Evolutionary conservation across 2,888 invertebrate species (phyloP).

Genomic region (Cheilosia vernalis): DNA sequence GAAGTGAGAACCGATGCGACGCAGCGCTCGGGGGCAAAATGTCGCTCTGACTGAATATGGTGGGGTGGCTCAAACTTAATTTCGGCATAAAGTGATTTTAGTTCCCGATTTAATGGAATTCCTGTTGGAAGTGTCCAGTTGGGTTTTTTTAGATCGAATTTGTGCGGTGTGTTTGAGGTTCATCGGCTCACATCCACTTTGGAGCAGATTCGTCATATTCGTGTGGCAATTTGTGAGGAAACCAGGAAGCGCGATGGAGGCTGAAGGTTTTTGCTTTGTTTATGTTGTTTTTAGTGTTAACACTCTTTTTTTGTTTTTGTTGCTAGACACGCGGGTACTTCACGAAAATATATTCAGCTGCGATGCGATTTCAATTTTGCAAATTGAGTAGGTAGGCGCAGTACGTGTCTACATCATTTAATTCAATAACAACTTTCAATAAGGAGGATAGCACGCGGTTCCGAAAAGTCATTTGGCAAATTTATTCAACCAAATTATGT

Average conservation of each 20-base stretch:
- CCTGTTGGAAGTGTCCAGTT: slow-evolving; percentile 12
- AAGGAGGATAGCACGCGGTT: neutral
- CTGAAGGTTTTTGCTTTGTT: slow-evolving; percentile 42
- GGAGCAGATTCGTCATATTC: slow-evolving; percentile 56
- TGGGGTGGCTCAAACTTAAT: slow-evolving; percentile 65
- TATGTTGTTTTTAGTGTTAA: slow-evolving; percentile 9
- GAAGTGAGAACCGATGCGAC: slow-evolving; percentile 13
- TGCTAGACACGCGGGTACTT: slow-evolving; percentile 7
- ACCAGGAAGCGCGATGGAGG: slow-evolving; percentile 28
- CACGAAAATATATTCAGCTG: slow-evolving; percentile 16
- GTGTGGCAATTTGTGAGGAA: slow-evolving; percentile 61
- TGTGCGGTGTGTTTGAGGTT: slow-evolving; percentile 24
- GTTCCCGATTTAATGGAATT: slow-evolving; percentile 71
- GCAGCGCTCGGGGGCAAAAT: slow-evolving; percentile 16
- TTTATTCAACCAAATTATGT: too few relatives aligned
- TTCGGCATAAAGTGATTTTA: slow-evolving; percentile 71
- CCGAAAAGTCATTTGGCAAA: neutral
- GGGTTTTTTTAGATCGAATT: slow-evolving; percentile 10
- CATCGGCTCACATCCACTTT: slow-evolving; percentile 29
- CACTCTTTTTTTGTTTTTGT: slow-evolving; percentile 16
- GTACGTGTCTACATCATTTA: slow-evolving; percentile 37
- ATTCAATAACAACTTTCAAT: slow-evolving; percentile 50
- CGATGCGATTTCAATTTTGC: slow-evolving; percentile 52
- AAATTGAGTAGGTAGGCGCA: slow-evolving; percentile 38
- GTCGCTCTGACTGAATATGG: slow-evolving; percentile 8